Conservation (phyloP, 2,797 vertebrate species). For the Bradypodion pumilum region DNA sequence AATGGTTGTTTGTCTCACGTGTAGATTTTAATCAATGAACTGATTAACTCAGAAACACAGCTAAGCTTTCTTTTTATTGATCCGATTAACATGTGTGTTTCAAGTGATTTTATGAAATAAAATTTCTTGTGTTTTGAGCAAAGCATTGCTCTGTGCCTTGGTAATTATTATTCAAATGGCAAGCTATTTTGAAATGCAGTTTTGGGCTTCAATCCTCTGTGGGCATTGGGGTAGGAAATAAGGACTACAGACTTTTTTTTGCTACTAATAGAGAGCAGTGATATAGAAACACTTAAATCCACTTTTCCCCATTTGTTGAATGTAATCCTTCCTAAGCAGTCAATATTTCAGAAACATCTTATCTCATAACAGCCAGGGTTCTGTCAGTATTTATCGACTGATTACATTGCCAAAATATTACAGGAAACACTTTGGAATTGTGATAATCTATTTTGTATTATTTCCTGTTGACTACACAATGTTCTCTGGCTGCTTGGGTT, state of each 20-base stretch:
- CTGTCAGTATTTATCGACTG: too few relatives aligned
- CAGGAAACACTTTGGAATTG: too few relatives aligned
- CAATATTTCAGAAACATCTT: neutral
- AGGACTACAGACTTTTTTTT: neutral
- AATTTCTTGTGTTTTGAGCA: constrained; percentile 16
- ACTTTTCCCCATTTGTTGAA: neutral
- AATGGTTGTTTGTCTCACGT: neutral
- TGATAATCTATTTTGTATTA: too few relatives aligned
- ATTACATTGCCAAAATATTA: too few relatives aligned
- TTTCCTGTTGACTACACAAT: too few relatives aligned
- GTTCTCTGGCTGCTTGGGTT: too few relatives aligned
- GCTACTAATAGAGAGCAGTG: neutral
- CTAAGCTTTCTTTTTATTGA: neutral
- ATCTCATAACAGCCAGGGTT: neutral
- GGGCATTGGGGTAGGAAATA: neutral
- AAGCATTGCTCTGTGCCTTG: neutral
- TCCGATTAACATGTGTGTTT: neutral
- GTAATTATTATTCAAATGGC: neutral
- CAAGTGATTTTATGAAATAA: constrained; percentile 24
- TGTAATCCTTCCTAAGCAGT: neutral
- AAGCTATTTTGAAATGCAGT: neutral
- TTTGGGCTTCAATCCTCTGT: neutral
- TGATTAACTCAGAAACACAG: neutral
- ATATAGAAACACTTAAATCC: neutral
- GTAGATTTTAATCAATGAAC: neutral